Conservation (phyloP, 2,797 vertebrate species). For the Poecilia velifera region DNA sequence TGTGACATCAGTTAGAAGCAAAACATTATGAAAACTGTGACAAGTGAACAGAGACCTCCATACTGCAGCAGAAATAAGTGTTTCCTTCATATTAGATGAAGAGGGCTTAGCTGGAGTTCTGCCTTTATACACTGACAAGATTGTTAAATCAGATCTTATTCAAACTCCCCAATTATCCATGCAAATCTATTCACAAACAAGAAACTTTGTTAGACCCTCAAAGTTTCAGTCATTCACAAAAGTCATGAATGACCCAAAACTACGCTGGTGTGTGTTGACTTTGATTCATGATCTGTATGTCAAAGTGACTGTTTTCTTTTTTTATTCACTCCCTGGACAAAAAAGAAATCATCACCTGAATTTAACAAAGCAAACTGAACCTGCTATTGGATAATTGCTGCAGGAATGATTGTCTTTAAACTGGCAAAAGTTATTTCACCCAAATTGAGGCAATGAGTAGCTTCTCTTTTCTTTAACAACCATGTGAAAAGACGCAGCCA, state of each 20-base stretch:
- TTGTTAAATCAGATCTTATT: not conserved
- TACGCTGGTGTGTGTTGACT: no score
- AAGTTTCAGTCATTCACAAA: not conserved
- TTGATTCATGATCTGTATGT: not conserved
- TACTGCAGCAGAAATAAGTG: not conserved
- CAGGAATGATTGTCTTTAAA: not conserved
- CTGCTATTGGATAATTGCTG: not conserved
- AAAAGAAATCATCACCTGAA: not conserved
- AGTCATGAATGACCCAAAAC: not conserved
- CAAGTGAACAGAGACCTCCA: conserved; percentile 1
- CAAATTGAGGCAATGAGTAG: not conserved
- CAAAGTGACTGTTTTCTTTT: not conserved
- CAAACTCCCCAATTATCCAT: not conserved
- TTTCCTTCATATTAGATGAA: not conserved
- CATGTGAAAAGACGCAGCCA: not conserved
- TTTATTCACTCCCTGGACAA: not conserved
- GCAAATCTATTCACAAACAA: not conserved
- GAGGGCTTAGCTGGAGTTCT: not conserved
- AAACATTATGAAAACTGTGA: not conserved
- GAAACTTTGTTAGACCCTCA: not conserved
- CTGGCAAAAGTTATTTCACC: not conserved
- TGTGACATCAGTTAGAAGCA: not conserved
- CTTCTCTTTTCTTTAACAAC: not conserved
- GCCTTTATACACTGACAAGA: not conserved
- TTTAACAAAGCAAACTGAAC: not conserved